Percentiles rank a stretch among this genome's conserved stretches.
Evolutionary conservation across 1,140 invertebrate species (phyloP).

Genomic region (Drosophila sechellia): DNA sequence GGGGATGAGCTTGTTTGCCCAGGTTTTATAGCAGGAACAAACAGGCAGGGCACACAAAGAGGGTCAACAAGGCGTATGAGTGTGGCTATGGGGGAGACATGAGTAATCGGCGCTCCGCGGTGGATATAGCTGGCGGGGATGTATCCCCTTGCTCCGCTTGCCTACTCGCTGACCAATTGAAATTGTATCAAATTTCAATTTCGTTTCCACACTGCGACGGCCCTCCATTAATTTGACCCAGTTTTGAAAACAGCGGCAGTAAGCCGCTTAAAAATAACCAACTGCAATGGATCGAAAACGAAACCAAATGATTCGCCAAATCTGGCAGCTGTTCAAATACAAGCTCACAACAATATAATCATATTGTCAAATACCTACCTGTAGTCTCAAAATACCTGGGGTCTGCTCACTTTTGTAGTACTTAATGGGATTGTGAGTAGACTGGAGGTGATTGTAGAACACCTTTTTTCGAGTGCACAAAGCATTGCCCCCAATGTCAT

Average conservation of each 20-base stretch:
- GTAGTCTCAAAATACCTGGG: not conserved
- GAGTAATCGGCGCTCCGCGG: constrained; percentile 17
- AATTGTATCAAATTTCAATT: constrained; percentile 69
- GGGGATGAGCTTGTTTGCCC: constrained; percentile 59
- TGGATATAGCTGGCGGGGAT: not conserved
- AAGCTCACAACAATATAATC: constrained; percentile 12
- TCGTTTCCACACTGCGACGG: constrained; percentile 56
- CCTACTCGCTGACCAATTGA: constrained; percentile 40
- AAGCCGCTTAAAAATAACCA: constrained; percentile 63
- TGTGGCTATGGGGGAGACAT: constrained; percentile 25
- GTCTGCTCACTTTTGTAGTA: not conserved
- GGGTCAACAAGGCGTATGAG: constrained; percentile 45
- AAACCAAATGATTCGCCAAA: constrained; percentile 53
- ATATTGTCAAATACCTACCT: not conserved
- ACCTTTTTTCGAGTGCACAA: constrained; percentile 24
- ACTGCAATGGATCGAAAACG: constrained; percentile 39
- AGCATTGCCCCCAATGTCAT: constrained; percentile 60
- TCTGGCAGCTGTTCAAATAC: constrained; percentile 43
- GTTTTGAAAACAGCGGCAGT: constrained; percentile 51
- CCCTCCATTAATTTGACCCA: constrained; percentile 70
- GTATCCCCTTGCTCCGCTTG: not conserved
- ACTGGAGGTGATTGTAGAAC: not conserved
- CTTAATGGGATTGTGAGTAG: too few relatives aligned
- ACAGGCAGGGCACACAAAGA: constrained; percentile 40
- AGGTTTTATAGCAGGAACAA: constrained; percentile 77